Evolutionary conservation across 2,113 vertebrate genomes (phyloP), one percentile per base, ranked within the genome.

Genomic region (Pangasianodon hypophthalmus): DNA sequence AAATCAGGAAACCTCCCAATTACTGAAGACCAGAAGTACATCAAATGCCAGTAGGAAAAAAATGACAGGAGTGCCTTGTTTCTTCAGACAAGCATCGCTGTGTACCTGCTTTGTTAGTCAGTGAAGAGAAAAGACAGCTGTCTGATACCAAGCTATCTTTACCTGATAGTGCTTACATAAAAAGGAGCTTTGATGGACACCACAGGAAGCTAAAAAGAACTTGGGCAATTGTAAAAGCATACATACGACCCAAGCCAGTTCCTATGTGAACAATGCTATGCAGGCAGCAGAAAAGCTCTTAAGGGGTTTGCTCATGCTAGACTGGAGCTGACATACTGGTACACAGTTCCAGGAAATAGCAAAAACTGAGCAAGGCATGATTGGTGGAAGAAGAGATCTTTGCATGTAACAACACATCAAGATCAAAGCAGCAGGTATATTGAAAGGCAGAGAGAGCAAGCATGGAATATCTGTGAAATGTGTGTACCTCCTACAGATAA

Each of bases 51-150:
- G 21, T 44, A 75, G 41, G 4, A 75, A 75, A 41, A 67, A 67
- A 92, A 91, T 94, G 94, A 95, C 94, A 94, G 93, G 83, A 87
- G 90, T 90, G 93, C 91, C 92, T 94, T 93, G 94, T 91, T 93
- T 77, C 88, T 37, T 94, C 93, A 91, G 92, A 93, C 92, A 86
- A 90, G 84, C 41, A 89, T 93, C 82, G 54, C 88, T 87, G 90
- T 93, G 89, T 93, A 91, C 88, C 91, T 90, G 86, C 54, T 58
- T 88, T 86, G 89, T 86, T 83, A 87, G 89, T 92, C 58, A 46
- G 93, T 94, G 86, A 71, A 24, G 37, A 90, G 91, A 92, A 75
- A 91, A 93, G 92, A 93, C 90, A 95, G 91, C 90, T 94, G 92
- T 92, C 93, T 46, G 88, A 88, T 91, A 81, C 92, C 26, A 60